These are phyloP conservation scores for Limnephilus rhombicus DNA, from an alignment of 2,888 invertebrate species.

Conservation along the genomic window DNA sequence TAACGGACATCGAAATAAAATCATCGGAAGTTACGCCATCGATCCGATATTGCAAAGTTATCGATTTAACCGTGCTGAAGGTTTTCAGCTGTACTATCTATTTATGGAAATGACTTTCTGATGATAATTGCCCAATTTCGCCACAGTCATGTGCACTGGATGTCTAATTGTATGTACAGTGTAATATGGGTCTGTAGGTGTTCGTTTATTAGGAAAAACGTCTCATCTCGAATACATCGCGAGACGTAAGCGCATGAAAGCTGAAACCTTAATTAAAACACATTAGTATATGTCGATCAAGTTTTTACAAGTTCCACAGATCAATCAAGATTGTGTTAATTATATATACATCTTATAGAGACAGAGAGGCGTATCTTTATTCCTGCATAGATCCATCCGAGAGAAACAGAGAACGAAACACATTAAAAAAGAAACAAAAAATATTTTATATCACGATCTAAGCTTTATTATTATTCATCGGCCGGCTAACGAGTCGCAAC, in stretches of 20 bases:
- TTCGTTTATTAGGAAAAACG: constrained; percentile 40
- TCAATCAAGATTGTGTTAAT: constrained; percentile 66
- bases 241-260: constrained; percentile 58
- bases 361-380: constrained; percentile 61
- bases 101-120: neutral
- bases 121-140: constrained; percentile 16
- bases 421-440: constrained; percentile 39
- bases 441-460: constrained; percentile 55
- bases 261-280: constrained; percentile 66
- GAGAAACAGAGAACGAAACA: constrained; percentile 31
- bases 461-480: constrained; percentile 46
- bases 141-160: neutral
- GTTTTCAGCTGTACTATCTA: neutral
- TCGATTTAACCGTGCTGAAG: too few species aligned
- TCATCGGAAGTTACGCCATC: too few species aligned
- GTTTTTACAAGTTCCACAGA: constrained; percentile 64
- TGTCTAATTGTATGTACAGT: constrained; percentile 9
- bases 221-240: constrained; percentile 1
- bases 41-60: too few species aligned
- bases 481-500: constrained; percentile 53
- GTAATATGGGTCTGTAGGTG: constrained; percentile 33
- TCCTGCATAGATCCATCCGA: constrained; percentile 39
- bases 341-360: constrained; percentile 64
- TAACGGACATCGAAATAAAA: too few species aligned
- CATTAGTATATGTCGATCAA: constrained; percentile 66